A percentile compares a stretch with the other conserved stretches of the same genome.
Evolutionary conservation across 2,888 invertebrate species (phyloP).

Genomic region (Ethmia dodecea): DNA sequence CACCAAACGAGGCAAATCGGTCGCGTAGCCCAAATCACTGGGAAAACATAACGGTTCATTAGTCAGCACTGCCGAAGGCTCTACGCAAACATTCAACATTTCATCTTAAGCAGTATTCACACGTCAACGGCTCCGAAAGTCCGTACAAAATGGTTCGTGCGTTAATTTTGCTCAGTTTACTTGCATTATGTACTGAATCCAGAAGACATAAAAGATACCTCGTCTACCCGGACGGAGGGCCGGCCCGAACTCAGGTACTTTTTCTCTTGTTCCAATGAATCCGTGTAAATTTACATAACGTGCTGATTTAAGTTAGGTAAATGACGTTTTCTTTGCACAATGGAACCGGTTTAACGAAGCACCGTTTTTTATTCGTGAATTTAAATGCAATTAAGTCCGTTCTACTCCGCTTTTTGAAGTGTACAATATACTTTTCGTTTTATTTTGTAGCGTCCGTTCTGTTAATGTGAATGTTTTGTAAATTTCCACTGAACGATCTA

Average conservation of each 20-base stretch:
- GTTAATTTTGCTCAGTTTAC: constrained; percentile 55
- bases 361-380: constrained; percentile 63
- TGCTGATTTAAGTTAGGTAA: constrained; percentile 61
- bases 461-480: no score
- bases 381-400: constrained; percentile 63
- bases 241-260: constrained; percentile 78
- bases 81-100: constrained; percentile 60
- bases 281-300: constrained; percentile 53
- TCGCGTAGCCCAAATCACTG: constrained; percentile 56
- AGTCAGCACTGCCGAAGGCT: constrained; percentile 48
- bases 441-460: no score
- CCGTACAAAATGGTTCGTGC: constrained; percentile 40
- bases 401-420: constrained; percentile 44
- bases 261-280: constrained; percentile 27
- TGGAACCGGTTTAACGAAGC: constrained; percentile 67
- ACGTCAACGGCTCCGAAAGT: constrained; percentile 39
- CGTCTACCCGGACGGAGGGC: constrained; percentile 77
- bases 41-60: constrained; percentile 76
- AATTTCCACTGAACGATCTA: no score
- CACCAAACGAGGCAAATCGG: constrained; percentile 1
- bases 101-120: constrained; percentile 57
- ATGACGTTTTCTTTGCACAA: constrained; percentile 67
- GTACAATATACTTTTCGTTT: constrained; percentile 7
- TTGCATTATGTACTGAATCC: constrained; percentile 32
- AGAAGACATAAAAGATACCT: constrained; percentile 71